Base-by-base conservation (phyloP, 2,797 vertebrate species). In the Melanotaenia pygmaea region DNA sequence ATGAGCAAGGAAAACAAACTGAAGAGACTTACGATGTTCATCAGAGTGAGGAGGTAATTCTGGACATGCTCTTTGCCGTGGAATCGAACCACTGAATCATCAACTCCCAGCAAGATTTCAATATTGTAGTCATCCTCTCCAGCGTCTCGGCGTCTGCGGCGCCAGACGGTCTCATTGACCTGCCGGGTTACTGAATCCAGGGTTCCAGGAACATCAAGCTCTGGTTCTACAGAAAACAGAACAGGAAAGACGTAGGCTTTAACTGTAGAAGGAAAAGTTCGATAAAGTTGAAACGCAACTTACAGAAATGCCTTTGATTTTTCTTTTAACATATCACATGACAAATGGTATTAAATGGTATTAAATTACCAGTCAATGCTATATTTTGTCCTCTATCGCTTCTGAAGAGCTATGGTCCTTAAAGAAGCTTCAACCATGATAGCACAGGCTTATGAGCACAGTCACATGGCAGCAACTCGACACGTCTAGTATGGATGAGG, bases 61-160 rank as follows among this genome's bases (percentile, higher is more conserved):
- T 99, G 97, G 30, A 99, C 98, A 0, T 99, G 98, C 80, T 99
- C 98, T 82, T 98, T 98, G 81, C 98, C 97, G 0, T 99, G 98
- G 86, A 99, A 99, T 1, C 98, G 96, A 59, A 99, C 97, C 1
- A 99, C 98, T 0, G 97, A 98, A 92, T 99, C 97, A 0, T 99
- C 98, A 12, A 99, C 98, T 0, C 97, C 98, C 69, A 99, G 94
- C 56, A 99, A 96, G 81, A 99, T 95, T 88, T 99, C 98, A 0
- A 99, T 98, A 92, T 98, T 99, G 94, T 98, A 98, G 91, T 97
- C 95, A 0, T 94, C 88, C 0, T 96, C 96, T 0, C 95, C 96
- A 0, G 94, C 92, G 0, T 99, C 95, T 54, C 97, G 95, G 50
- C 96, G 47, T 6, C 72, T 94, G 56, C 96, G 93, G 9, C 93